phyloP scores from a whole-genome alignment of 2,797 vertebrate genomes.

The Rhinatrema bivittatum region DNA sequence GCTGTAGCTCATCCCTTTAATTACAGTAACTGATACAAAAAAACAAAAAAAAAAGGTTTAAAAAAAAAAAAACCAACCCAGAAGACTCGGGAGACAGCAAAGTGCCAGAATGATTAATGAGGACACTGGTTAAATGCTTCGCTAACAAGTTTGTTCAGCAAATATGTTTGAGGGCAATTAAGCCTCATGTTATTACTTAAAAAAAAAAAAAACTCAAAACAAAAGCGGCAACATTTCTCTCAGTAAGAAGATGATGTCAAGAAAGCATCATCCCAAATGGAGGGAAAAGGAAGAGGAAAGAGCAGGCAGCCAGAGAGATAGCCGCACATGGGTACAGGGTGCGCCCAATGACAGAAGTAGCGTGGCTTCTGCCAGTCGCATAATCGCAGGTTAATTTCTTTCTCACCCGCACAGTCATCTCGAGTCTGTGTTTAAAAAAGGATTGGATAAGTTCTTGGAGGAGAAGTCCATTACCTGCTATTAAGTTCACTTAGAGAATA shows the following conservation, averaged over 20 bases:
- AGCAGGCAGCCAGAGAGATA: too few species aligned
- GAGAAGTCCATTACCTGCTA: too few species aligned
- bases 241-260: too few species aligned
- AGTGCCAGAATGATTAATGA: constrained; percentile 28
- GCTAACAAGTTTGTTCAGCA: constrained; percentile 8
- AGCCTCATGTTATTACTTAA: not conserved
- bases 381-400: constrained; percentile 37
- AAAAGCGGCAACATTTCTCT: too few species aligned
- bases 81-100: constrained; percentile 8
- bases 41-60: too few species aligned
- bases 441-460: too few species aligned
- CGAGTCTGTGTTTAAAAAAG: too few species aligned
- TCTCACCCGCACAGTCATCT: constrained; percentile 43
- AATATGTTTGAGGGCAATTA: not conserved
- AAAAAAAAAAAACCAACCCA: too few species aligned
- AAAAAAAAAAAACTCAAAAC: too few species aligned
- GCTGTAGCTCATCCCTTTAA: constrained; percentile 26
- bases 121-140: constrained; percentile 3
- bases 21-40: constrained; percentile 22
- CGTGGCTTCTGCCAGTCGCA: not conserved
- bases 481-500: too few species aligned
- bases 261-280: too few species aligned
- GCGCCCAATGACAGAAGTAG: not conserved
- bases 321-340: not conserved
- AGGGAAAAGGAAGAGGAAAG: too few species aligned